Conservation (phyloP, 92 coral and sea anemone species). For the Scolanthus callimorphus region DNA sequence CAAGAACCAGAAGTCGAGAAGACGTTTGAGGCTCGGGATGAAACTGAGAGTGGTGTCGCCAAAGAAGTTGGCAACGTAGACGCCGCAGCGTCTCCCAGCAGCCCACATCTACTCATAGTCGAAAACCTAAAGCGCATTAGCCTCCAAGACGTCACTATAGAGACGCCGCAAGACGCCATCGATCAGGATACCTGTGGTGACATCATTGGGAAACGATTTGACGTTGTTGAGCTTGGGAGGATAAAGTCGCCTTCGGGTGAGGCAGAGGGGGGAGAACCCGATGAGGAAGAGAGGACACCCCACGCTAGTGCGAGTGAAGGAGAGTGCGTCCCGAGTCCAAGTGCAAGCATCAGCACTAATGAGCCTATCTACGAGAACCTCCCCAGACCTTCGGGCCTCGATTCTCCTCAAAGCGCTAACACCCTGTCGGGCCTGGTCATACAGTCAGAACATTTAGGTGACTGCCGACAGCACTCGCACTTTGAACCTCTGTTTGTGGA, state of each 20-base stretch:
- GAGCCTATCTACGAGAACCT: constrained; percentile 26
- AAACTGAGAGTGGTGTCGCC: too few relatives aligned
- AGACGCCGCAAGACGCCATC: too few relatives aligned
- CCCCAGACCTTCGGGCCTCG: background rate
- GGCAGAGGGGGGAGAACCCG: background rate
- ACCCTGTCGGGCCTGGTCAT: constrained; percentile 15
- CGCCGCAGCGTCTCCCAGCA: background rate
- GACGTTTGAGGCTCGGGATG: too few relatives aligned
- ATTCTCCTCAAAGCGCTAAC: background rate
- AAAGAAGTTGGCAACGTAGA: too few relatives aligned
- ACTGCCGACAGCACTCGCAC: background rate
- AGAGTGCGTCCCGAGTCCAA: too few relatives aligned
- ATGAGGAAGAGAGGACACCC: too few relatives aligned
- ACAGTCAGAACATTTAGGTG: background rate
- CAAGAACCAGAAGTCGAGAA: too few relatives aligned
- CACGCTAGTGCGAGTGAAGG: too few relatives aligned
- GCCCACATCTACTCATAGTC: background rate
- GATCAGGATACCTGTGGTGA: too few relatives aligned
- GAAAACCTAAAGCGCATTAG: background rate
- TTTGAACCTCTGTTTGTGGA: constrained; percentile 25
- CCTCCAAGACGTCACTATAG: background rate
- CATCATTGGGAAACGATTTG: too few relatives aligned
- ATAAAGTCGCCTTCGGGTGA: background rate
- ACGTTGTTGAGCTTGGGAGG: too few relatives aligned
- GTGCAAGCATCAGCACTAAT: too few relatives aligned